Evolutionary conservation across 53 echinoderm and acorn worm genomes (phyloP).

Genomic region (Mesocentrotus franciscanus): DNA sequence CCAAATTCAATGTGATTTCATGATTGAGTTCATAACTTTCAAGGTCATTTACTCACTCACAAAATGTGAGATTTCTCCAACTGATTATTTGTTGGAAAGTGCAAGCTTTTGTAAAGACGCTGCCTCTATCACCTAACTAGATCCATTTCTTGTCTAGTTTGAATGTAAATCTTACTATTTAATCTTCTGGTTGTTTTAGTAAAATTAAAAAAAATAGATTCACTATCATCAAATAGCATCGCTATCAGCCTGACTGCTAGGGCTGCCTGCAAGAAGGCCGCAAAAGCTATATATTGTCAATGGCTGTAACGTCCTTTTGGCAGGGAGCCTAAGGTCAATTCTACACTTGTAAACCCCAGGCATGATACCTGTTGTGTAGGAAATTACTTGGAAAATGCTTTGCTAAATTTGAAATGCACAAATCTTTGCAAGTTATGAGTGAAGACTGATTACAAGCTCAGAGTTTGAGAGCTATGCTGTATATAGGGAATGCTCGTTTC

Average conservation of each 20-base stretch:
- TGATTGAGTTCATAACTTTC: too few relatives aligned
- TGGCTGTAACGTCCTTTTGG: too few relatives aligned
- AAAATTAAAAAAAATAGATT: too few relatives aligned
- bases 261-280: too few relatives aligned
- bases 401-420: background rate
- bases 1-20: background rate
- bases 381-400: background rate
- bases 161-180: background rate
- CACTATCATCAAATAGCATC: too few relatives aligned
- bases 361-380: background rate
- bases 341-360: background rate
- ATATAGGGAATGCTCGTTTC: background rate
- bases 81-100: too few relatives aligned
- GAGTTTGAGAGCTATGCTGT: background rate
- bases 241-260: too few relatives aligned
- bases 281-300: too few relatives aligned
- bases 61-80: too few relatives aligned
- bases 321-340: too few relatives aligned
- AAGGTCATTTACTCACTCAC: too few relatives aligned
- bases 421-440: background rate
- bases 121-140: background rate
- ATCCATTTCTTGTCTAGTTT: background rate
- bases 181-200: background rate
- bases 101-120: too few relatives aligned
- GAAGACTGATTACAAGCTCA: background rate